Base-by-base conservation (phyloP, 2,797 vertebrate genomes). In the Fratercula arctica region DNA sequence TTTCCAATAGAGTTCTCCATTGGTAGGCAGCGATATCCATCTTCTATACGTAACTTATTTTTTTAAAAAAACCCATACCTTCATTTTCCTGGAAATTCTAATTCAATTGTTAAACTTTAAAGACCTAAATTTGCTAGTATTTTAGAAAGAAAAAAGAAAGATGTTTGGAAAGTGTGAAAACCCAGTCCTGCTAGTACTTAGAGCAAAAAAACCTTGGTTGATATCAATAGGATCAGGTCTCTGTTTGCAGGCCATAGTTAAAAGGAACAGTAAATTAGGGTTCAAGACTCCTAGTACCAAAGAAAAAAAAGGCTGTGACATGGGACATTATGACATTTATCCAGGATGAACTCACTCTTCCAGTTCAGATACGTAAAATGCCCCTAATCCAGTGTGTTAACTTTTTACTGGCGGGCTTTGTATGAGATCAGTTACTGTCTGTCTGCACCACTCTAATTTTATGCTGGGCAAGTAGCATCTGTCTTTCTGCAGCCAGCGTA, bases 401-500 rank as follows among this genome's bases (percentile, higher is more conserved):
- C 89, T 92, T 96, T 85, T 82, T 82, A 19, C 63, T 82, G 90
- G 43, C 72, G 67, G 88, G 74, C 84, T 94, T 90, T 82, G 81
- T n/a, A 33, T 0, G 31, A 66, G 80, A 41, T 85, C 88, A 85
- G 63, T 60, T 76, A 28, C 84, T 57, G 92, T 48, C 92, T 82
- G 86, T 33, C 85, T 84, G 83, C 94, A 76, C 56, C 51, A 15
- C 78, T 74, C 70, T 31, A 11, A 41, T 90, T 90, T 89, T 17
- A 85, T 31, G 86, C 92, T 28, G 78, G 95, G 82, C 84, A 45
- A 93, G 92, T 89, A 79, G 75, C 93, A 82, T 82, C 79, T 61
- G 92, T 59, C 90, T 89, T 82, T 93, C 92, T 48, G 90, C 77
- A 85, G 92, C 72, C 86, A 85, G 80, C 76, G 31, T 51, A n/a